These are phyloP conservation scores for Kryphioiulus occultus DNA, from an alignment of 2,888 invertebrate species.

Conservation along the genomic window DNA sequence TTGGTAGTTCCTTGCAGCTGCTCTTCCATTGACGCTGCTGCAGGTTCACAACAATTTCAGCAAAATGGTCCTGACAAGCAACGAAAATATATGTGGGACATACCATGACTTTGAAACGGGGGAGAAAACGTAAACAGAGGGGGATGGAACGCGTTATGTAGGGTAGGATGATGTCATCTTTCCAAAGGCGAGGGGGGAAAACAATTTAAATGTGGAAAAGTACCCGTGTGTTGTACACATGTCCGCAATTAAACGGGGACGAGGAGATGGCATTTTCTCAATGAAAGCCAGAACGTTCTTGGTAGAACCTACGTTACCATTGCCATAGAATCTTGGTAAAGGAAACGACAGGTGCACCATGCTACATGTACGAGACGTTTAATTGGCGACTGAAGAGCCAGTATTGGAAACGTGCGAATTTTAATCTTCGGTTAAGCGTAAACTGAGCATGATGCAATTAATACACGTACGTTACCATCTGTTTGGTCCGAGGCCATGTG, in stretches of 20 bases:
- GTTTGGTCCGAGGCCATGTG: background rate
- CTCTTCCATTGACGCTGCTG: background rate
- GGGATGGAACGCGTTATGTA: background rate
- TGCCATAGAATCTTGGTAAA: too few relatives aligned
- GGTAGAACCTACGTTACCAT: too few relatives aligned
- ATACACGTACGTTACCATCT: background rate
- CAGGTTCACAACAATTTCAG: conserved; percentile 1
- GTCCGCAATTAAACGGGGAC: background rate
- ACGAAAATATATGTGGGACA: conserved; percentile 22
- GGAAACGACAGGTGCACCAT: too few relatives aligned
- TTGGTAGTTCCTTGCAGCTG: background rate
- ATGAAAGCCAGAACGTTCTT: background rate
- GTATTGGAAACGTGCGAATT: too few relatives aligned
- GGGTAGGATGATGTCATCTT: background rate
- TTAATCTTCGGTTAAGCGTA: too few relatives aligned
- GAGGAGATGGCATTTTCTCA: background rate
- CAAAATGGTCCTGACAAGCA: background rate
- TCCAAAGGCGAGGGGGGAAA: background rate
- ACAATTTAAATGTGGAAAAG: conserved; percentile 26
- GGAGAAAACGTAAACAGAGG: conserved; percentile 19
- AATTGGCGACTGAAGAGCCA: too few relatives aligned
- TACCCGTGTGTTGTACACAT: conserved; percentile 21
- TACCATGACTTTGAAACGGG: conserved; percentile 22
- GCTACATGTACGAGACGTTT: too few relatives aligned
- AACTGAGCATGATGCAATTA: background rate